Evolutionary conservation across 2,888 invertebrate species (phyloP).

Genomic region (Steinernema scapterisci): DNA sequence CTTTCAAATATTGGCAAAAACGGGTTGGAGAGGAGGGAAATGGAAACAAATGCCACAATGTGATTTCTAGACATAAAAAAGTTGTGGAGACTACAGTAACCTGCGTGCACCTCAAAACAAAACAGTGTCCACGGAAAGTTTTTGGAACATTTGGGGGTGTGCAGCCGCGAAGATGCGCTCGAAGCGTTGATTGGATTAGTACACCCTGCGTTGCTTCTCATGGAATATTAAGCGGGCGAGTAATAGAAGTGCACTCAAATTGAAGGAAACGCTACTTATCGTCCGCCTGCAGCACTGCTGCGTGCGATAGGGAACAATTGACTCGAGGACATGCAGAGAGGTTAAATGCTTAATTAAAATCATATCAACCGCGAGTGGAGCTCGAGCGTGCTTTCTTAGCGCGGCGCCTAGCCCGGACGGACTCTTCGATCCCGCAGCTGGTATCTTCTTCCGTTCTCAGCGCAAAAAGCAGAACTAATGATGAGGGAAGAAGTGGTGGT

Average conservation of each 20-base stretch:
- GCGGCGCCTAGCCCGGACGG: no score
- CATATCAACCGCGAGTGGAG: constrained; percentile 9
- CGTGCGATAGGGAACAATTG: constrained; percentile 27
- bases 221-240: constrained; percentile 32
- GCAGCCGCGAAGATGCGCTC: not conserved
- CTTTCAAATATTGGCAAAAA: not conserved
- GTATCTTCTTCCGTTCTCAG: constrained; percentile 10
- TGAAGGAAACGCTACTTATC: constrained; percentile 28
- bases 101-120: not conserved
- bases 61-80: no score
- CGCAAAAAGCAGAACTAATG: not conserved
- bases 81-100: not conserved
- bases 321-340: constrained; percentile 28
- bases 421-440: constrained; percentile 4
- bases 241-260: constrained; percentile 31
- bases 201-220: constrained; percentile 25
- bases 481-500: not conserved
- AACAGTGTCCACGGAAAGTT: not conserved
- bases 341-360: constrained; percentile 30
- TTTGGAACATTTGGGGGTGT: not conserved
- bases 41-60: no score
- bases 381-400: constrained; percentile 13
- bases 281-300: constrained; percentile 13
- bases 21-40: not conserved
- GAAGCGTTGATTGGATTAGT: constrained; percentile 30